phyloP scores from a whole-genome alignment of 2,888 invertebrate genomes.

The Rutpela maculata region DNA sequence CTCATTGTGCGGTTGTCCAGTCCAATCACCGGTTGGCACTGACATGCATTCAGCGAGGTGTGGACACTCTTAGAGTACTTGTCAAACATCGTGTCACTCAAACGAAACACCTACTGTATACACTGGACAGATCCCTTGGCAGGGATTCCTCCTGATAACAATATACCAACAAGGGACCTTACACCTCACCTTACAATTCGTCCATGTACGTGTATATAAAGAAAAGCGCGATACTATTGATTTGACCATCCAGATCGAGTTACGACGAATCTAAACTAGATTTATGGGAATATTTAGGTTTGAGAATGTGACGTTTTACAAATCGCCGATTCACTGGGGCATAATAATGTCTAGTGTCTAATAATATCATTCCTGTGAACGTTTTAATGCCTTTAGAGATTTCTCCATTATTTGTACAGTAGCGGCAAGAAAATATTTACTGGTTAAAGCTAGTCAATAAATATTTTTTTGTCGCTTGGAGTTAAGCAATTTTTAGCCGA shows the following conservation, averaged over 20 bases:
- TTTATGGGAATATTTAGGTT: slow-evolving; percentile 45
- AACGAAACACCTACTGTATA: slow-evolving; percentile 51
- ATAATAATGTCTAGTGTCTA: not conserved
- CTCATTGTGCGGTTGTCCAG: slow-evolving; percentile 68
- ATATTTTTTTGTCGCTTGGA: too few species aligned
- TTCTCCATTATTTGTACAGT: too few species aligned
- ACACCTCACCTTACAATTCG: slow-evolving; percentile 19
- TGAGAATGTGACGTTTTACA: not conserved
- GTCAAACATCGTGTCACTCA: slow-evolving; percentile 72
- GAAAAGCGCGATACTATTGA: slow-evolving; percentile 37
- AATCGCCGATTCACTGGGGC: not conserved
- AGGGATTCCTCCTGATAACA: slow-evolving; percentile 36
- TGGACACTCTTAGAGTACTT: slow-evolving; percentile 71
- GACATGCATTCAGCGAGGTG: slow-evolving; percentile 72
- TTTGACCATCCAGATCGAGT: slow-evolving; percentile 42
- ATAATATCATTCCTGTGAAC: too few species aligned
- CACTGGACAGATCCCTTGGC: slow-evolving; percentile 44
- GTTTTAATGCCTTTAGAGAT: too few species aligned
- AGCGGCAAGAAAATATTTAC: too few species aligned
- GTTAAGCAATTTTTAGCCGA: too few species aligned
- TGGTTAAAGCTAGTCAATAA: too few species aligned
- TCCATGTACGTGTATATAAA: not conserved
- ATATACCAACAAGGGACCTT: slow-evolving; percentile 39
- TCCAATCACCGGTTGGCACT: slow-evolving; percentile 69
- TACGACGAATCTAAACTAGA: slow-evolving; percentile 31